Evolutionary conservation across 1,140 invertebrate genomes (phyloP), one percentile per base, ranked within the genome.

Genomic region (Neuroterus valhalla): DNA sequence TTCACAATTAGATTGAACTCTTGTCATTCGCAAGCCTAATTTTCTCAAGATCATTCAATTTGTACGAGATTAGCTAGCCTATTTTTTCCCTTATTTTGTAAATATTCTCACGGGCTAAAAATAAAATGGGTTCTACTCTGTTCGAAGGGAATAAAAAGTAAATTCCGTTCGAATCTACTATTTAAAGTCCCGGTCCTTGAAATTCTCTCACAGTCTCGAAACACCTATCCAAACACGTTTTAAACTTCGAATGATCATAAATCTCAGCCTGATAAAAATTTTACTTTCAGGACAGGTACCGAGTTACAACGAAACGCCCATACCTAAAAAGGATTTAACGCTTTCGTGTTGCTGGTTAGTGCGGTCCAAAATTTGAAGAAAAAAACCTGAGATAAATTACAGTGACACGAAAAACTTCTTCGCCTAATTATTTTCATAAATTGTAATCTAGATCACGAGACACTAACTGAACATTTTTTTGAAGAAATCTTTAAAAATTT

Each of bases 161-260:
- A 55, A 21, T 55, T 55, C 23, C 14, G 23, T 55, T 23, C 5
- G 52, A 26, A 31, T 62, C n/a, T 62, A 62, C 31, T 62, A 62
- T 38, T 26, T 62, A 5, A 62, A 31, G 6, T 5, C 21, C 55
- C 6, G 26, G 55, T 62, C 55, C 21, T 62, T 31, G 55, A 15
- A 62, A 62, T 62, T 62, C 55, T 38, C n/a, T n/a, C 31, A 2
- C 14, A 55, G 17, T 55, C 52, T 21, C 23, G 19, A 55, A 14
- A 55, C 52, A 55, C 52, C 52, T 55, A 26, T 55, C 52, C 52
- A 55, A 55, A 55, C 23, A 55, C 23, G 23, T 62, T 62, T 62
- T 2, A 62, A 62, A 62, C 55, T 38, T 62, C 14, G 23, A 31
- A 23, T 62, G 23, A n/a, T 62, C 55, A 62, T 62, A 62, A 62